Conservation (phyloP, 2,113 vertebrate genomes). For the Cisticola juncidis region DNA sequence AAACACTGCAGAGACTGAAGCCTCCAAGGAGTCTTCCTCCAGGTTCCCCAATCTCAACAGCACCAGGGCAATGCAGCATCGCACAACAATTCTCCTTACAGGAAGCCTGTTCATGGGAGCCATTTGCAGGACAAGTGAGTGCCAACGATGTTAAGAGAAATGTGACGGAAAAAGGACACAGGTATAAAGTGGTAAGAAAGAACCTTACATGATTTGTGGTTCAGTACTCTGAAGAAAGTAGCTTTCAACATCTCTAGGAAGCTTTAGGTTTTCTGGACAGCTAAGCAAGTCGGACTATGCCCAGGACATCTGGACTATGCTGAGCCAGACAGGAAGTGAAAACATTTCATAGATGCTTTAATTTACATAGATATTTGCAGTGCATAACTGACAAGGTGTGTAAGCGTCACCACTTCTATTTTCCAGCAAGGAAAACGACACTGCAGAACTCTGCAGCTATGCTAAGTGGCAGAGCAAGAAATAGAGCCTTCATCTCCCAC, state of each 20-base stretch:
- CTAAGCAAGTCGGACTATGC: not conserved
- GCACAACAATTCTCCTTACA: not conserved
- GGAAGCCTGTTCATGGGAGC: not conserved
- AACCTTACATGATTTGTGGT: fast-evolving
- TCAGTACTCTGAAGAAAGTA: not conserved
- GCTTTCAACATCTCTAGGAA: not conserved
- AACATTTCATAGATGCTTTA: constrained; percentile 22
- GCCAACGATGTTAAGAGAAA: not conserved
- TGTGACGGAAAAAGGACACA: not conserved
- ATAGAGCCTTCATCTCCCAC: not conserved
- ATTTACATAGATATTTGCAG: constrained; percentile 30
- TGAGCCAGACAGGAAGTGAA: not conserved
- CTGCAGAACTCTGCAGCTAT: not conserved
- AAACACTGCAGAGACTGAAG: not conserved
- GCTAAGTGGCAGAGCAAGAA: not conserved
- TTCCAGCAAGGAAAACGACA: not conserved
- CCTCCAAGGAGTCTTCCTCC: constrained; percentile 4
- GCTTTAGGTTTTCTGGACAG: not conserved
- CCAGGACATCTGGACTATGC: not conserved
- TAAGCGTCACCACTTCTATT: not conserved
- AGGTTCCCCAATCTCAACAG: not conserved
- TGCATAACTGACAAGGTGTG: constrained; percentile 44
- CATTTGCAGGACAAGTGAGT: not conserved
- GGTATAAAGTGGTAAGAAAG: not conserved
- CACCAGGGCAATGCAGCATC: not conserved